Evolutionary conservation across 2,888 invertebrate genomes (phyloP).

Genomic region (Cantharis rustica): DNA sequence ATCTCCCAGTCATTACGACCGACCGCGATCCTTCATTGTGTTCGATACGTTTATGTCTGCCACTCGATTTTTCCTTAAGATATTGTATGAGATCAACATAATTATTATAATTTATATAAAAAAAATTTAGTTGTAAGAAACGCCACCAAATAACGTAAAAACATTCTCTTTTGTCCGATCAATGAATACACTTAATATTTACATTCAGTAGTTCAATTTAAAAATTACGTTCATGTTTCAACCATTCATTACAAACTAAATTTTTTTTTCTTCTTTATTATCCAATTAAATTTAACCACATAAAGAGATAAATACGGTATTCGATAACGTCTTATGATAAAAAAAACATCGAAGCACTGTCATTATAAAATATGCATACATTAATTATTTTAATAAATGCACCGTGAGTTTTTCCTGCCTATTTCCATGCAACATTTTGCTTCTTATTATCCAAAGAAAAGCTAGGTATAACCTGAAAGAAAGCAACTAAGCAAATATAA

Average conservation of each 20-base stretch:
- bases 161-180: slow-evolving; percentile 8
- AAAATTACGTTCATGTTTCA: slow-evolving; percentile 6
- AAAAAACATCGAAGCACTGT: neutral
- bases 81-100: slow-evolving; percentile 24
- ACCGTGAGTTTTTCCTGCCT: neutral
- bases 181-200: slow-evolving; percentile 18
- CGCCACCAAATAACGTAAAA: slow-evolving; percentile 8
- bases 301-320: neutral
- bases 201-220: slow-evolving; percentile 10
- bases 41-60: slow-evolving; percentile 27
- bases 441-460: too few relatives aligned
- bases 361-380: neutral
- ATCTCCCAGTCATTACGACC: slow-evolving; percentile 42
- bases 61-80: slow-evolving; percentile 24
- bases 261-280: neutral
- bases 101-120: slow-evolving; percentile 25
- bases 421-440: too few relatives aligned
- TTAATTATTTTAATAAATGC: neutral
- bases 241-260: slow-evolving; percentile 10
- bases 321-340: neutral
- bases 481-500: too few relatives aligned
- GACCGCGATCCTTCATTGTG: slow-evolving; percentile 28
- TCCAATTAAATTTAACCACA: neutral
- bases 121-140: slow-evolving; percentile 19
- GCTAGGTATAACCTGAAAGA: too few relatives aligned